Base-by-base conservation (phyloP, 2,113 vertebrate genomes). In the Scolopax mira region DNA sequence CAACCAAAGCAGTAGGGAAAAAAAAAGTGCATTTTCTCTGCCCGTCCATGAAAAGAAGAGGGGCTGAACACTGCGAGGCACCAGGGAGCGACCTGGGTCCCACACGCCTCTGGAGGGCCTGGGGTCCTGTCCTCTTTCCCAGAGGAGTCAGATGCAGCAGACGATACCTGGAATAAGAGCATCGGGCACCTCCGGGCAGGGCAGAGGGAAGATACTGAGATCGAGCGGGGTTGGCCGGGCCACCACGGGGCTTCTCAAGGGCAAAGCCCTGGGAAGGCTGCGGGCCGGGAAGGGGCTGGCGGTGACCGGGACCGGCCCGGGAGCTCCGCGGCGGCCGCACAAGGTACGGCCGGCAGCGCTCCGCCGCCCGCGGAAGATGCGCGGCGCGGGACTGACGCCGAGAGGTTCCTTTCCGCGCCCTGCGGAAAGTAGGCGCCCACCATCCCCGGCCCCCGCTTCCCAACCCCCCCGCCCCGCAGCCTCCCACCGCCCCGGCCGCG, bases 1-100 rank as follows among this genome's bases (percentile, higher is more conserved):
- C 18, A 13, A 33, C 49, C 51, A 41, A 46, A 54, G 55, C 6
- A 0, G 5, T 3, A 2, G 39, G 21, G 10, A 0, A 0, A 1
- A 13, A 49, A 2, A 79, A 65, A 52, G 18, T 0, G 52, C n/a
- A 4, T 79, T 84, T 89, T 74, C 51, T 54, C 8, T 55, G 17
- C 9, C 46, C 3, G 41, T 2, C 69, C 13, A 1, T 19, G 64
- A 24, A 79, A 51, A 35, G 27, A 11, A 18, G 21, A 39, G 41
- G 15, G 51, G 51, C 61, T 54, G 57, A 79, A 4, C n/a, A 6
- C 28, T 1, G 18, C 7, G 9, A 30, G 54, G 72, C 62, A 48
- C 39, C 69, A 10, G 73, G 44, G 41, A 67, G 71, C 14, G 3
- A 33, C 39, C 12, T 15, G 79, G 42, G 22, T 19, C 35, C 69